Base-by-base conservation (phyloP, 2,113 vertebrate genomes). In the Carassius auratus region DNA sequence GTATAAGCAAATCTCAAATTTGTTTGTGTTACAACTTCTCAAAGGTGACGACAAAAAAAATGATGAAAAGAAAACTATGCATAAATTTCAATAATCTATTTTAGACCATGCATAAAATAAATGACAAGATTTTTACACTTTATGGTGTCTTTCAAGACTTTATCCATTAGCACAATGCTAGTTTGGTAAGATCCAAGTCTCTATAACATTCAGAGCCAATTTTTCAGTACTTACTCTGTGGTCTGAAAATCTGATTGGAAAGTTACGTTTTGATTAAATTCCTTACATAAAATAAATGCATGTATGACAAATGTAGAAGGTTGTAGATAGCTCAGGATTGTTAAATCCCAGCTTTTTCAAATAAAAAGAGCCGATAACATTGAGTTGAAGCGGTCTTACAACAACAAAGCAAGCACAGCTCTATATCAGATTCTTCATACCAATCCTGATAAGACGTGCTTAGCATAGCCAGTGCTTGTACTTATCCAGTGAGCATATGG, bases 401-500 rank as follows among this genome's bases (percentile, higher is more conserved):
- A 59, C 26, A 77, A 55, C 14, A 57, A 77, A 36, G 30, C 26
- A 1, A 36, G 26, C 15, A 30, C 7, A 48, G 50, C 38, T 74
- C 38, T 68, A n/a, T 68, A n/a, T 48, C 17, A 23, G 15, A 80
- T 38, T 19, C 23, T 81, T 50, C 59, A 48, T 38, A 78, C n/a
- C 9, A 61, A 62, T 8, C 23, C 62, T 81, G 48, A 77, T 17
- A 85, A 85, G 68, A 85, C 14, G 33, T n/a, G 36, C 71, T 77
- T 42, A n/a, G 73, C 73, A 59, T 81, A 76, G 42, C 42, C 62
- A 82, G 42, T 45, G 66, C 30, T 48, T 8, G 26, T 33, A 73
- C 74, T 84, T 79, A 88, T 87, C 74, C 38, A 82, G 92, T 91
- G 93, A 94, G 89, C 77, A 74, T 94, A 91, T 94, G 94, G 91